phyloP scores from a whole-genome alignment of 2,113 vertebrate genomes.

The cattle (Bos taurus) region ARS-UCD2.0 NC_037333.1:112704501-112705000 shows the following conservation, averaged over 20 bases:
- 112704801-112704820: background rate
- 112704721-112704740: background rate
- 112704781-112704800: background rate
- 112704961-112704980: background rate
- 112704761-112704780: background rate
- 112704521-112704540: background rate
- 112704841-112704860: background rate
- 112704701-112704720: background rate
- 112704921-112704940: background rate
- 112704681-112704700: background rate
- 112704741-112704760: background rate
- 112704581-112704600: background rate
- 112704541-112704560: background rate
- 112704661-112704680: background rate
- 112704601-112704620: background rate
- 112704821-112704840: background rate
- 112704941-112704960: background rate
- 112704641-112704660: background rate
- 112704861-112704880: background rate
- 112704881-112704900: background rate
- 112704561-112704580: background rate
- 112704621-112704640: accelerated
- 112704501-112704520: background rate
- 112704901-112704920: background rate
- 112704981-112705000: background rate